Conservation (phyloP, 2,797 vertebrate genomes). For the Uromys caudimaculatus region DNA sequence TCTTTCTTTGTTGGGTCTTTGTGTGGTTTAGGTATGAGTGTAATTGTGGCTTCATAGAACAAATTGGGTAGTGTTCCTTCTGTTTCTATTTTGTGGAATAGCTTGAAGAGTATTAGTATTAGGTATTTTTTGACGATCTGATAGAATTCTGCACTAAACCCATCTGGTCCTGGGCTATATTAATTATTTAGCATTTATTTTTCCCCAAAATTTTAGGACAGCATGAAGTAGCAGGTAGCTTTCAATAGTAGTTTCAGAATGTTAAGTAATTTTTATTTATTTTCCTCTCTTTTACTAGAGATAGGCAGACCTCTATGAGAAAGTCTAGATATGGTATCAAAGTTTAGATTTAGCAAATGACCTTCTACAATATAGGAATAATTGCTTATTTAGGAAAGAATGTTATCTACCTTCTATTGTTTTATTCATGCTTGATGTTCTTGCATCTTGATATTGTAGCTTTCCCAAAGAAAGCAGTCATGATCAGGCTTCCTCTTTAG, state of each 20-base stretch:
- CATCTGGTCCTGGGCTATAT: not conserved
- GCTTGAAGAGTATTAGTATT: too few species aligned
- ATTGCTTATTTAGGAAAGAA: not conserved
- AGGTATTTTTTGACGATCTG: too few species aligned
- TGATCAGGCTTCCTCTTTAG: not conserved
- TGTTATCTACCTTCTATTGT: not conserved
- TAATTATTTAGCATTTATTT: conserved; percentile 9
- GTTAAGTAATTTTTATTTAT: not conserved
- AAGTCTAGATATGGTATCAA: not conserved
- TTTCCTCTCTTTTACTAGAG: not conserved
- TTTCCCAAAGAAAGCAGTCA: not conserved
- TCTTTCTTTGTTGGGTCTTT: too few species aligned
- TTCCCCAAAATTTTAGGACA: not conserved
- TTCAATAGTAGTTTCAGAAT: not conserved
- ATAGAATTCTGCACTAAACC: too few species aligned
- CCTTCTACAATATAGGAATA: not conserved
- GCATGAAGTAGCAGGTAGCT: not conserved
- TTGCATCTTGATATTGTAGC: not conserved
- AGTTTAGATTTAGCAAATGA: not conserved
- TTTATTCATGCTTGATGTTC: not conserved
- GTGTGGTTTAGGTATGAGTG: too few species aligned
- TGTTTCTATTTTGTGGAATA: too few species aligned
- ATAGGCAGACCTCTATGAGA: not conserved
- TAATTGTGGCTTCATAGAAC: too few species aligned
- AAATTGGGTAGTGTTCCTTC: too few species aligned